Evolutionary conservation across 2,113 vertebrate species (phyloP), one percentile per base, ranked within the genome.

Genomic region (Campylorhamphus procurvoides): DNA sequence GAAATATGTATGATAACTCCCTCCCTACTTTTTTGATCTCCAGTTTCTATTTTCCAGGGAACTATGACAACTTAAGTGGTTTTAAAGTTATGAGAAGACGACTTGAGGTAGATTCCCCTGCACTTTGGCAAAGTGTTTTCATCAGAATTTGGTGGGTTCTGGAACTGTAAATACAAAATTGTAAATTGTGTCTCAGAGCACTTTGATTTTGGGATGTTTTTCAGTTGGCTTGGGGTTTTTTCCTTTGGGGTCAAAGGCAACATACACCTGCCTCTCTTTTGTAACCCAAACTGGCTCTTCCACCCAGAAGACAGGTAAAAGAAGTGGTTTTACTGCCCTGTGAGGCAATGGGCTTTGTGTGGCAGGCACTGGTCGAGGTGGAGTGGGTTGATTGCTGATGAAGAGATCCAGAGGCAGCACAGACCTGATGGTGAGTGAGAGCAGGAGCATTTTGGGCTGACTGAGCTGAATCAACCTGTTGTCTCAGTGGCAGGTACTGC

Each of bases 281-380:
- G 0, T 4, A 47, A 40, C 19, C 46, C 29, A 20, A 1, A 1
- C 6, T 33, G 58, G 18, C 75, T 76, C 14, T 44, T 73, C 40
- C 16, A 31, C 49, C 14, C 28, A 3, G 1, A 10, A 58, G 25
- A 19, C 40, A 58, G 75, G 31, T 46, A 1, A n/a, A 47, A 33
- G 73, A 18, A 18, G 29, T 12, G 53, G 12, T 37, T 76, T 85
- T 2, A 2, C 14, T 69, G 62, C 44, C 28, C 28, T 25, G 23
- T 12, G 68, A 37, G 35, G 46, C 39, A 14, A 16, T 3, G 18
- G 39, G 62, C 27, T 69, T 8, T 33, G 64, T 75, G 73, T 1
- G 27, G 11, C 0, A 0, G 1, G 37, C 29, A 3, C 28, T 13
- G 35, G 6, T 33, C 0, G 0, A 1, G 13, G 20, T 25, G 27